Base-by-base conservation (phyloP, 2,797 vertebrate genomes). In the Geotria australis region DNA sequence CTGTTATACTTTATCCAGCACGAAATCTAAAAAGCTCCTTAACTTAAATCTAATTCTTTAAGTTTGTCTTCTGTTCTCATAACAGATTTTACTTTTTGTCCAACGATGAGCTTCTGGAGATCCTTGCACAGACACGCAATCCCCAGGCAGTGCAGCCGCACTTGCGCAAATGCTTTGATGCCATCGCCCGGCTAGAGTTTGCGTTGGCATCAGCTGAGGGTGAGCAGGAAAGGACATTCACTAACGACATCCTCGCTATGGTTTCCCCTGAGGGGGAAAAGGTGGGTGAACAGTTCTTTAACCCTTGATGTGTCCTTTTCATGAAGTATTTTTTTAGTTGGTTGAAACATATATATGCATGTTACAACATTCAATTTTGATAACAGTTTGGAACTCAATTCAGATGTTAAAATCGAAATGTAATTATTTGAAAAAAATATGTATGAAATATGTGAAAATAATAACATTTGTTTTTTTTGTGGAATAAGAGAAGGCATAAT, bases 1-100 rank as follows among this genome's bases (percentile, higher is more conserved):
- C 38, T 38, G 24, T 38, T 38, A 38, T 38, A 38, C 24, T 38
- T 5, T 38, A 38, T 38, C 24, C 24, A 24, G 38, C 24, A 38
- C 24, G 38, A 38, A 38, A 38, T 38, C 24, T n/a, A 38, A 38
- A 38, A 38, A 38, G 24, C 24, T 38, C 24, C 24, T 38, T 6
- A 38, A 38, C 24, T 38, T 38, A 15, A 9, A 59, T 56, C 6
- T 10, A 61, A 46, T 46, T 47, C 3, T 2, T 12, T 38, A 8
- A 38, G 58, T 10, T 51, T 47, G 24, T 56, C 14, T 63, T 49
- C 61, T 62, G 56, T 63, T 59, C 60, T 8, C 48, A 61, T 15
- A 45, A 47, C 62, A 84, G 79, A 61, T 84, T 84, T 72, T 82
- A 78, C 68, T 84, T 85, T 67, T 68, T 85, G 57, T 84, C 79